Base-by-base conservation (phyloP, 2,113 vertebrate genomes). In the Symphodus melops region DNA sequence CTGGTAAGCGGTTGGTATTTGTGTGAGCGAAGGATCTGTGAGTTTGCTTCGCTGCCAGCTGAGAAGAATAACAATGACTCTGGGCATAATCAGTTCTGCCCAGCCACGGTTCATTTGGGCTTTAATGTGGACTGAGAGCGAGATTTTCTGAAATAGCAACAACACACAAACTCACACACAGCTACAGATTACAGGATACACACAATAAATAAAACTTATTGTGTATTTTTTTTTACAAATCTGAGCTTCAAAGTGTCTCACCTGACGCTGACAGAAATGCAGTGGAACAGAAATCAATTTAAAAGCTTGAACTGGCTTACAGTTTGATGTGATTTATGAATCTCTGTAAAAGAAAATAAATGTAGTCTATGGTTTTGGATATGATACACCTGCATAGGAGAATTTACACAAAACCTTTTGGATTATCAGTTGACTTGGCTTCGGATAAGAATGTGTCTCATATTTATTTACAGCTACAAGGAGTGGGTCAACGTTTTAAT, bases 1-100 rank as follows among this genome's bases (percentile, higher is more conserved):
- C 70, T 73, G 69, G 68, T 72, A 55, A 69, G 79, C 53, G 4
- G 52, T 61, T 51, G 74, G 81, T 76, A 76, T 84, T 84, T 89
- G 76, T 87, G 84, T 66, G 75, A 86, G 82, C 36, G 60, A 75
- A 72, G 69, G 67, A 81, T 83, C 78, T 42, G 72, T 60, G 68
- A 42, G 62, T 79, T 77, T 41, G 20, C 56, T 81, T 55, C 69
- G 56, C 80, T 63, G 72, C 51, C 0, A 62, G 69, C 36, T 92
- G 81, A 78, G 63, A 67, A 74, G 89, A 92, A 88, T 83, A 86
- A 86, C 72, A 86, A 89, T 80, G 87, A 87, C 64, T 78, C 19
- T 55, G 72, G 55, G 65, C 69, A 42, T 86, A 89, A 90, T 88
- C 79, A 64, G 57, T 77, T 79, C 51, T 39, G 52, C 77, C 69